Conservation (phyloP, 2,113 vertebrate species). For the Esox niger region DNA sequence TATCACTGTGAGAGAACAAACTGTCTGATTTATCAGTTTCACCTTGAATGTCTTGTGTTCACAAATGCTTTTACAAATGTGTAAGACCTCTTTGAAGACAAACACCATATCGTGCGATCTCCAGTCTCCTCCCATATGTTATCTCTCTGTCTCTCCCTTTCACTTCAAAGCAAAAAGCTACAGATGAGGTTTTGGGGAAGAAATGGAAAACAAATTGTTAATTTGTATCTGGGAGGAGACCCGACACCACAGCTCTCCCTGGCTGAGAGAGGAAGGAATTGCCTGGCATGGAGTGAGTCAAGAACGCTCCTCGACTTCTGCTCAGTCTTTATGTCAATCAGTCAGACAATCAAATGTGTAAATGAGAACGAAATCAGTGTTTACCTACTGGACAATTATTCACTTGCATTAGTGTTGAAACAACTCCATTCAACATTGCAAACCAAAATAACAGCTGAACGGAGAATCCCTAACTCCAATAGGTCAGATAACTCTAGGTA, state of each 20-base stretch:
- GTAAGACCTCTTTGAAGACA: constrained; percentile 71
- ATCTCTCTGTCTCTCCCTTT: constrained; percentile 33
- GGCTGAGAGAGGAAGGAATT: constrained; percentile 52
- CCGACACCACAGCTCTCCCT: constrained; percentile 64
- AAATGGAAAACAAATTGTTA: constrained; percentile 73
- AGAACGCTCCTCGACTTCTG: too few relatives aligned
- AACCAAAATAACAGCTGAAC: background rate
- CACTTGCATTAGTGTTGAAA: background rate
- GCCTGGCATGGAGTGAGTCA: constrained; percentile 40
- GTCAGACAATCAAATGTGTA: constrained; percentile 57
- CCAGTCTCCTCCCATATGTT: constrained; percentile 31
- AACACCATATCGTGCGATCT: constrained; percentile 64
- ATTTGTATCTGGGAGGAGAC: constrained; percentile 74
- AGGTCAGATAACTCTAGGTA: too few relatives aligned
- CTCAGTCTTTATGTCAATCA: constrained; percentile 25
- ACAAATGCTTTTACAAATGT: constrained; percentile 65
- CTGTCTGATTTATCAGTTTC: constrained; percentile 71
- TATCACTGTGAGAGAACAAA: constrained; percentile 55
- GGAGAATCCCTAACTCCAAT: background rate
- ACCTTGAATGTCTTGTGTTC: constrained; percentile 71
- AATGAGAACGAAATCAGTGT: constrained; percentile 57
- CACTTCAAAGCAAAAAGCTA: constrained; percentile 67
- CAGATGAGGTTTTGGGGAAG: constrained; percentile 60
- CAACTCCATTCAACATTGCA: background rate
- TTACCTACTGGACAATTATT: constrained; percentile 48